These are phyloP conservation scores for Sternotherus odoratus DNA, from an alignment of 2,797 vertebrate genomes.

Conservation along the genomic window DNA sequence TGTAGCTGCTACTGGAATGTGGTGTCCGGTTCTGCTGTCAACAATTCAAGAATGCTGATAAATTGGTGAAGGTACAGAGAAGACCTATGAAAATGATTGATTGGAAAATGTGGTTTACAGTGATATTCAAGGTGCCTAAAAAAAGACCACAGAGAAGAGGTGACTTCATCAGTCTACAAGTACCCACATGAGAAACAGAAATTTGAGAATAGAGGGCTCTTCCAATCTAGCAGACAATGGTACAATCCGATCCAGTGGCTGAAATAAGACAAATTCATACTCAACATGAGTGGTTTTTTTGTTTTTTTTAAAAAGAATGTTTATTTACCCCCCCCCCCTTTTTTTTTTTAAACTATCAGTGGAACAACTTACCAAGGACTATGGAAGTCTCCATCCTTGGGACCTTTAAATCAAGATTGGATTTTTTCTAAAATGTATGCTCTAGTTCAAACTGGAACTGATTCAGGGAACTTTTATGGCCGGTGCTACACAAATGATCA, in stretches of 20 bases:
- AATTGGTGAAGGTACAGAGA: neutral
- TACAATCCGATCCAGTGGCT: neutral
- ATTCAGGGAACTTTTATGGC: neutral
- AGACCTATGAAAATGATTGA: neutral
- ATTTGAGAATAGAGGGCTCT: neutral
- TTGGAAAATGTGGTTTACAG: fast-evolving
- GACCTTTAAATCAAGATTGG: neutral
- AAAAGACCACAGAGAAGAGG: neutral
- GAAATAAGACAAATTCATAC: neutral
- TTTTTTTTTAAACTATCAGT: neutral
- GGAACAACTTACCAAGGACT: neutral
- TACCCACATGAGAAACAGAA: neutral
- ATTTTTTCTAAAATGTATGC: neutral
- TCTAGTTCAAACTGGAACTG: neutral
- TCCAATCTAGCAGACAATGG: neutral
- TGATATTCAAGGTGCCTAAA: neutral
- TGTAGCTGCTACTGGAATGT: neutral
- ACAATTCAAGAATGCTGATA: neutral
- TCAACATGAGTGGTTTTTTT: neutral
- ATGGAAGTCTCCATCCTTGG: neutral
- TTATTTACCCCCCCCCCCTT: no score
- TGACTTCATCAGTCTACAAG: neutral
- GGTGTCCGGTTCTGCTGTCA: neutral
- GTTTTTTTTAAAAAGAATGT: no score
- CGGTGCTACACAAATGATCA: neutral